Evolutionary conservation across 2,113 vertebrate species (phyloP).

Genomic region (Pteronura brasiliensis): DNA sequence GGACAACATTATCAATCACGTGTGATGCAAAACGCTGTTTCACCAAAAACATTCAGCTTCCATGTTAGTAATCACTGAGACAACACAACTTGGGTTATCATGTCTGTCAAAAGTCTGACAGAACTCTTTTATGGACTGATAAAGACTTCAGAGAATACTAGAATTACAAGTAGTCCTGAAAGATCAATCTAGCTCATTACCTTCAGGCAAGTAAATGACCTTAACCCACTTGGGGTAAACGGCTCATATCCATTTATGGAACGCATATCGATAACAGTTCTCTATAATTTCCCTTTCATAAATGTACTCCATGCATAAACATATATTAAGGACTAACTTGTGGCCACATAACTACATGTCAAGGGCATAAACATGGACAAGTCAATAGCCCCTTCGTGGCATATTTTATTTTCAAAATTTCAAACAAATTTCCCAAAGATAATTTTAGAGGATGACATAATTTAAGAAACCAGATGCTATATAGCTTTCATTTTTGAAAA

Average conservation of each 20-base stretch:
- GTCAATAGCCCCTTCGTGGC: neutral
- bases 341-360: neutral
- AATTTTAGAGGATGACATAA: neutral
- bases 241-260: neutral
- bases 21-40: neutral
- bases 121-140: neutral
- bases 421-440: neutral
- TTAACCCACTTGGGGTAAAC: neutral
- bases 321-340: conserved; percentile 7
- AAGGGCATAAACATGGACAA: neutral
- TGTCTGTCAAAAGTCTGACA: conserved; percentile 13
- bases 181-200: neutral
- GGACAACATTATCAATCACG: neutral
- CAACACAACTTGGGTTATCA: neutral
- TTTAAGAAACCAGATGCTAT: conserved; percentile 7
- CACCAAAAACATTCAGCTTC: neutral
- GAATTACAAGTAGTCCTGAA: conserved; percentile 5
- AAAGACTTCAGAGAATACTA: neutral
- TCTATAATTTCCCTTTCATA: neutral
- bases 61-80: neutral
- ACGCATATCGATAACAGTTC: neutral
- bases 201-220: neutral
- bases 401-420: conserved; percentile 24
- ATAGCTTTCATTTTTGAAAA: neutral
- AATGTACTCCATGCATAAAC: conserved; percentile 20